Conservation (phyloP, 1,140 invertebrate species). For the Brachionus plicatilis region DNA sequence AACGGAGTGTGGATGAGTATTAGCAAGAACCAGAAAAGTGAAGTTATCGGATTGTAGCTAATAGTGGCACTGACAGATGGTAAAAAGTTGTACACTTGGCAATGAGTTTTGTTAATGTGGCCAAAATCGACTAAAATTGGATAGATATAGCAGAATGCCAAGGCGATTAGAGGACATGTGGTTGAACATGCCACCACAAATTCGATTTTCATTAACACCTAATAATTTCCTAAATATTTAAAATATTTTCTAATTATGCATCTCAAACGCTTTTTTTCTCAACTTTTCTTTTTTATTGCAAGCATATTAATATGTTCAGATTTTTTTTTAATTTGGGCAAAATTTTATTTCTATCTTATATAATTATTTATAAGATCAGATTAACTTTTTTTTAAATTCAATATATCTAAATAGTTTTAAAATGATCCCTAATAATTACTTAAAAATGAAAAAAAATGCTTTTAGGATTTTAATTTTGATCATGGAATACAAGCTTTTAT, state of each 20-base stretch:
- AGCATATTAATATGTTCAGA: neutral
- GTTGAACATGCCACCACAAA: neutral
- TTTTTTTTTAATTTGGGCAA: neutral
- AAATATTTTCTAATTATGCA: neutral
- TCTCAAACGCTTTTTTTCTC: neutral
- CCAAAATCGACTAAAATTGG: constrained; percentile 12
- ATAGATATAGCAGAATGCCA: neutral
- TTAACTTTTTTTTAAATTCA: no score
- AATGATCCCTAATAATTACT: no score
- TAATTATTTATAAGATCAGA: no score
- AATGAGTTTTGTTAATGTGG: neutral
- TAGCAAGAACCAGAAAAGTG: constrained; percentile 7
- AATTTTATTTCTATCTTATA: neutral
- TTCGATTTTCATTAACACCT: constrained; percentile 3
- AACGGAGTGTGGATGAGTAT: constrained; percentile 35
- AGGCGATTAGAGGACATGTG: neutral
- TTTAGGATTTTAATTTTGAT: no score
- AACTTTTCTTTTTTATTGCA: neutral
- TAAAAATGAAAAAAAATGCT: no score
- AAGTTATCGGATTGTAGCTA: neutral
- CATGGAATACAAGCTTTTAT: no score
- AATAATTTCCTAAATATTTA: neutral
- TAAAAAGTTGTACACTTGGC: constrained; percentile 16
- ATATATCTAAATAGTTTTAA: no score
- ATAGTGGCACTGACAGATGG: constrained; percentile 36